Conservation (phyloP, 2,888 invertebrate species). For the Strigamia crassipes region DNA sequence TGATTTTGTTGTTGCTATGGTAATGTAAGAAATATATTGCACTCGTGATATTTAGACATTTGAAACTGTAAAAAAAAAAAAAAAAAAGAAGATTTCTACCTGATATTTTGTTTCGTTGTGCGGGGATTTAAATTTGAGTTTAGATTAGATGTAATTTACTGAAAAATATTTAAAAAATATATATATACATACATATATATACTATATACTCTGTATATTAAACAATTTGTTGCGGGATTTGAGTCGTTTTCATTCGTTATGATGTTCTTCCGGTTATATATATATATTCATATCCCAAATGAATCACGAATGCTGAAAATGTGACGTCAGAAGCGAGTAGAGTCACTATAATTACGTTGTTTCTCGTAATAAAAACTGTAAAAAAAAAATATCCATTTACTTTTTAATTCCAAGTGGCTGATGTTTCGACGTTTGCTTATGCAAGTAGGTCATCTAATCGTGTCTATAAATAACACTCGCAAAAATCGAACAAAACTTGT, state of each 20-base stretch:
- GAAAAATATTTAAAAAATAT: background rate
- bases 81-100: no score
- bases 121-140: background rate
- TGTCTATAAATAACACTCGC: background rate
- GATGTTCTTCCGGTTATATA: no score
- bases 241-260: background rate
- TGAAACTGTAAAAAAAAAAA: background rate
- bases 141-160: background rate
- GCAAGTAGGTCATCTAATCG: background rate
- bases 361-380: no score
- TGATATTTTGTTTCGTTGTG: background rate
- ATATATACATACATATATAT: no score
- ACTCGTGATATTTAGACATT: slow-evolving; percentile 13
- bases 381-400: no score
- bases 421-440: background rate
- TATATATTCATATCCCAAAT: no score
- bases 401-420: no score
- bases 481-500: background rate
- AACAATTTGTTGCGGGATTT: background rate
- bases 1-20: slow-evolving; percentile 4
- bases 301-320: no score
- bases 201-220: no score
- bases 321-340: no score
- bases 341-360: no score
- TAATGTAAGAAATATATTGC: slow-evolving; percentile 8